Evolutionary conservation across 2,113 vertebrate genomes (phyloP).

Genomic region (Gymnogyps californianus): DNA sequence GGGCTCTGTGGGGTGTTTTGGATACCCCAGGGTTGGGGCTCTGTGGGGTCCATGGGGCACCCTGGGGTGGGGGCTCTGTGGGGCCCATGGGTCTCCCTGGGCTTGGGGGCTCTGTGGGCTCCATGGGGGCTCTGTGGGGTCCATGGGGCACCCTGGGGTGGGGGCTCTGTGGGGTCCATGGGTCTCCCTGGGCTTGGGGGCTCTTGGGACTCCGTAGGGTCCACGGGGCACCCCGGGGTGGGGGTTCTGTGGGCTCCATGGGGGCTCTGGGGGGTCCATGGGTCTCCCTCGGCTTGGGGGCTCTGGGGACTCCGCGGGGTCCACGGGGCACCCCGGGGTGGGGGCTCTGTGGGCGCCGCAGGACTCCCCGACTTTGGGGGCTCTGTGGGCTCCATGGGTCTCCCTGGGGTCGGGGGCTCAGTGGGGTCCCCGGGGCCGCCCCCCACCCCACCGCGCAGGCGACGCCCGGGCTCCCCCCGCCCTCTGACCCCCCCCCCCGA

Average conservation of each 20-base stretch:
- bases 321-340: too few species aligned
- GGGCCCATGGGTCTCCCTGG: neutral
- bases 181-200: too few species aligned
- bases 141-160: too few species aligned
- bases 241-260: neutral
- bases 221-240: too few species aligned
- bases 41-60: neutral
- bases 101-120: neutral
- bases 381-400: neutral
- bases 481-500: neutral
- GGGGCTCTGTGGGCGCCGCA: neutral
- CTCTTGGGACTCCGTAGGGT: too few species aligned
- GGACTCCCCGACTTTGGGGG: too few species aligned
- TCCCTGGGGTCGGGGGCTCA: too few species aligned
- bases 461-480: neutral
- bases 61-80: neutral
- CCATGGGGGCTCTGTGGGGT: neutral
- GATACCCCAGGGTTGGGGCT: neutral
- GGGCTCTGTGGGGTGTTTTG: neutral
- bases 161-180: neutral
- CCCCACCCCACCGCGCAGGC: too few species aligned
- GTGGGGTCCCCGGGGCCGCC: too few species aligned
- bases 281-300: too few species aligned
- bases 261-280: neutral
- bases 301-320: too few species aligned